These are phyloP conservation scores for Noctuana brunneofusca DNA, from an alignment of 2,888 invertebrate genomes.

Conservation along the genomic window DNA sequence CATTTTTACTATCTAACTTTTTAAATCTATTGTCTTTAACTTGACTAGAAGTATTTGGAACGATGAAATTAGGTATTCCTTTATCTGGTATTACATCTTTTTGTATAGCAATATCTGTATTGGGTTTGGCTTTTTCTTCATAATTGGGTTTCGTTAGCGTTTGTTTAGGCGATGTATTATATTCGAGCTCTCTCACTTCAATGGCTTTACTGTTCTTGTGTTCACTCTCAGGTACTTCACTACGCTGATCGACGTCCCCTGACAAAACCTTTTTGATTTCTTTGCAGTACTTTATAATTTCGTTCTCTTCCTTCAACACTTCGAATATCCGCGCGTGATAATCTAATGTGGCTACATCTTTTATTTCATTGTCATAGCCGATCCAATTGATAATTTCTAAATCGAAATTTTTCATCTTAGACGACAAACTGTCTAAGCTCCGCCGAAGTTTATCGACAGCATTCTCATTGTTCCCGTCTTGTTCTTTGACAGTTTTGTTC, in stretches of 20 bases:
- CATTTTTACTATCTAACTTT: not conserved
- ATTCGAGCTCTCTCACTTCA: not conserved
- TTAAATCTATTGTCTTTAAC: not conserved
- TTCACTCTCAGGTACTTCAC: not conserved
- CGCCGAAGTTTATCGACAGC: slow-evolving; percentile 15
- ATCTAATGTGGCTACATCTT: slow-evolving; percentile 36
- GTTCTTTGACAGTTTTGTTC: not conserved
- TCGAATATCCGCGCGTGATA: slow-evolving; percentile 48
- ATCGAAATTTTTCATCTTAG: slow-evolving; percentile 50
- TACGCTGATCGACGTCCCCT: slow-evolving; percentile 4
- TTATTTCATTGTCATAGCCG: slow-evolving; percentile 44
- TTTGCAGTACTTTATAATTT: slow-evolving; percentile 47
- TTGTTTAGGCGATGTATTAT: not conserved
- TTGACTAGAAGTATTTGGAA: not conserved
- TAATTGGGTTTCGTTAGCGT: not conserved
- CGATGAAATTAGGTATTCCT: not conserved
- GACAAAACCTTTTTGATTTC: slow-evolving; percentile 41
- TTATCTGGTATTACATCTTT: not conserved
- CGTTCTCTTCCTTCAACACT: slow-evolving; percentile 50
- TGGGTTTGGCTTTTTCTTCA: not conserved
- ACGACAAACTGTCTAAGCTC: slow-evolving; percentile 45
- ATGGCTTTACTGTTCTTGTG: not conserved
- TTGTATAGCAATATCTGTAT: not conserved
- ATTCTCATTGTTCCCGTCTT: slow-evolving; percentile 4
- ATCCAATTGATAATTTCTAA: slow-evolving; percentile 57